phyloP scores from a whole-genome alignment of 2,888 invertebrate species.

The Loripinus fragilis region DNA sequence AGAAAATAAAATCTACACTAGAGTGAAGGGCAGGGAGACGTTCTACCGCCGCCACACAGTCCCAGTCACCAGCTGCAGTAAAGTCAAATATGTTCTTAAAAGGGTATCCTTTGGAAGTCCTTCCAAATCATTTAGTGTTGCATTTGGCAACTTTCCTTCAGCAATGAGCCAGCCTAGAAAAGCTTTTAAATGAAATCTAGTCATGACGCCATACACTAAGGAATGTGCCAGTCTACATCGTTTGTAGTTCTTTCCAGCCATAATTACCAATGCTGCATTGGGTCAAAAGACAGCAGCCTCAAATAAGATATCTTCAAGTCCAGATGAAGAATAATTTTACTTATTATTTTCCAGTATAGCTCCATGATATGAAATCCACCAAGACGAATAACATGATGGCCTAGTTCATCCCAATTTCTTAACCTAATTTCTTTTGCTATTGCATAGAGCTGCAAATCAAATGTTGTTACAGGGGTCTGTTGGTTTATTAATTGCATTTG shows the following conservation, averaged over 20 bases:
- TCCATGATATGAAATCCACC: slow-evolving; percentile 2
- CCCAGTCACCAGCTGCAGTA: no score
- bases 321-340: background rate
- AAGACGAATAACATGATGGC: background rate
- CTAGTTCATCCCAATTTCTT: background rate
- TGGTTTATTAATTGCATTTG: background rate
- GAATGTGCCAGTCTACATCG: background rate
- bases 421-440: background rate
- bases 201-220: background rate
- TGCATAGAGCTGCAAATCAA: background rate
- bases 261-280: background rate
- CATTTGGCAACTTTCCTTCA: background rate
- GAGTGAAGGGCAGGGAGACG: no score
- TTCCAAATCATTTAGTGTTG: no score
- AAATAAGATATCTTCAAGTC: background rate
- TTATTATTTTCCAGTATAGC: background rate
- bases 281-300: slow-evolving; percentile 1
- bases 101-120: no score
- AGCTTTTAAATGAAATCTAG: background rate
- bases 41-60: no score
- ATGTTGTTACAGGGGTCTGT: background rate
- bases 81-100: no score
- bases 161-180: background rate
- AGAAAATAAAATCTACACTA: no score
- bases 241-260: background rate